Conservation (phyloP, 2,797 vertebrate species). For the Phataginus tricuspis region DNA sequence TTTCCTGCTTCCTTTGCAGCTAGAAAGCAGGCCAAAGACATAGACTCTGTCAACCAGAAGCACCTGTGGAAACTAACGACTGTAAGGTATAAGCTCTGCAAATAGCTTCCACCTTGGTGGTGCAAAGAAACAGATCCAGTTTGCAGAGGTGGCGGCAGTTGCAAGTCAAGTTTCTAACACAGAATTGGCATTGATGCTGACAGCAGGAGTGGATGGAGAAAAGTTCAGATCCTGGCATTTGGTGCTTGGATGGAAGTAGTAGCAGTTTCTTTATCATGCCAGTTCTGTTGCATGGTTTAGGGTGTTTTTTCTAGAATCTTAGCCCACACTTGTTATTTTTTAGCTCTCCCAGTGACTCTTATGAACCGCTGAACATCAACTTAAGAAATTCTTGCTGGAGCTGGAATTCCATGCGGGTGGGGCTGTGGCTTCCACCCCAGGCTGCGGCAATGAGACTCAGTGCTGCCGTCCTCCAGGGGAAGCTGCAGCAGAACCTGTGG, state of each 20-base stretch:
- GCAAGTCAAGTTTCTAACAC: constrained; percentile 1
- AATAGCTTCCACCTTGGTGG: background rate
- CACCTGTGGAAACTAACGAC: background rate
- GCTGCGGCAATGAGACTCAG: too few relatives aligned
- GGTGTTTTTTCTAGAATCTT: background rate
- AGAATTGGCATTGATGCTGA: background rate
- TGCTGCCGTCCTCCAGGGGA: too few relatives aligned
- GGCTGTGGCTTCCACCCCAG: too few relatives aligned
- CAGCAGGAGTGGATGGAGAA: background rate
- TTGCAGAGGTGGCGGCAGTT: background rate
- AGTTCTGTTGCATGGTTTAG: background rate
- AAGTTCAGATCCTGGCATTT: background rate
- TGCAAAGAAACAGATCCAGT: background rate
- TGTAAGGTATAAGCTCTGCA: background rate
- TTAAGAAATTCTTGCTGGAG: background rate
- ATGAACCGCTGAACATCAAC: background rate
- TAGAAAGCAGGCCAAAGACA: background rate
- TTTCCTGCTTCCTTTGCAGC: background rate
- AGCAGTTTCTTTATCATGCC: background rate
- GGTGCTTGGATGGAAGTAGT: background rate
- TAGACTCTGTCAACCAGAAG: background rate
- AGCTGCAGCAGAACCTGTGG: too few relatives aligned
- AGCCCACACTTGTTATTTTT: background rate
- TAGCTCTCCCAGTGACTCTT: background rate
- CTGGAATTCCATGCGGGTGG: too few relatives aligned